Percentiles rank a stretch among this genome's conserved stretches.
Evolutionary conservation across 2,797 vertebrate species (phyloP).

Genomic region (Macrochelys suwanniensis): DNA sequence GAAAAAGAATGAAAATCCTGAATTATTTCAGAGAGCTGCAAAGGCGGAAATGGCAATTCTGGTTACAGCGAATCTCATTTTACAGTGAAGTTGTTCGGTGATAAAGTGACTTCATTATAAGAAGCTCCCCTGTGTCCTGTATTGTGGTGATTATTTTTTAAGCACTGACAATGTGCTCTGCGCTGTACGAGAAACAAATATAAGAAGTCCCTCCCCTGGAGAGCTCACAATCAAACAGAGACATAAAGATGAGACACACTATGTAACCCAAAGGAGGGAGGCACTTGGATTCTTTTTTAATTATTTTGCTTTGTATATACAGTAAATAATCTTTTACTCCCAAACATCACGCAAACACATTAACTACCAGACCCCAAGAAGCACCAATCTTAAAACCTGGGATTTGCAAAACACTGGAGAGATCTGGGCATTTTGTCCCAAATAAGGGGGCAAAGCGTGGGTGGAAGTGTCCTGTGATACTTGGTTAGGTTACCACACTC

Average conservation of each 20-base stretch:
- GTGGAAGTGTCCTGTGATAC: constrained; percentile 23
- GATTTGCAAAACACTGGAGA: neutral
- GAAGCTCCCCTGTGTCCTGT: constrained; percentile 65
- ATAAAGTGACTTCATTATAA: constrained; percentile 78
- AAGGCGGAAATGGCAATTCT: constrained; percentile 35
- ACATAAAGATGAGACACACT: constrained; percentile 67
- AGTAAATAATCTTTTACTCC: constrained; percentile 69
- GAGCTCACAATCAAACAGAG: constrained; percentile 62
- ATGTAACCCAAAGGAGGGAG: constrained; percentile 55
- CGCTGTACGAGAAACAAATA: constrained; percentile 57
- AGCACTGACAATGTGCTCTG: constrained; percentile 54
- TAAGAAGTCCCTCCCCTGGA: constrained; percentile 68
- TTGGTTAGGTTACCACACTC: neutral
- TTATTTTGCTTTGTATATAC: constrained; percentile 65
- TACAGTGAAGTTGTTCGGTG: constrained; percentile 58
- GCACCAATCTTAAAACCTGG: neutral
- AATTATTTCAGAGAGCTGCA: constrained; percentile 48
- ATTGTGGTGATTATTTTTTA: constrained; percentile 70
- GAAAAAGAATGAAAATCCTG: constrained; percentile 50
- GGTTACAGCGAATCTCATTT: constrained; percentile 44
- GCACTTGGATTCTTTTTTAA: constrained; percentile 61
- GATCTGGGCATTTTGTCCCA: neutral
- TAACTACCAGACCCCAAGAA: constrained; percentile 41
- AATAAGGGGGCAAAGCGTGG: neutral
- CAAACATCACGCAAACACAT: constrained; percentile 8